phyloP scores from a whole-genome alignment of 1,140 invertebrate genomes.

The Zaprionus lachaisei region DNA sequence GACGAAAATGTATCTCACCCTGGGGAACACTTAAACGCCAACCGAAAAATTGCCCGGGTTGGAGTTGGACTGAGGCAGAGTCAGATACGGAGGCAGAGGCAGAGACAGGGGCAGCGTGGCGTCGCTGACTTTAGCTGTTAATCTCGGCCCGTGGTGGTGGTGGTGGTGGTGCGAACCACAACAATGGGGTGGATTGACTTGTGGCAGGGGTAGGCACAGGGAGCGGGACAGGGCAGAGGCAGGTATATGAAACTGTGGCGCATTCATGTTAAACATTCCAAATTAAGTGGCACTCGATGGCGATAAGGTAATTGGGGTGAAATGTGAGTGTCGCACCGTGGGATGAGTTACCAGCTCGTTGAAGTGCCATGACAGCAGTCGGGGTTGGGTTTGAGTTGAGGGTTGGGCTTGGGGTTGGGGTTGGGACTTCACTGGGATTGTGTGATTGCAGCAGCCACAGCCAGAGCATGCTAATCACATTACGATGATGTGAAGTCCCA shows the following conservation, averaged over 20 bases:
- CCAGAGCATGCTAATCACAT: conserved; percentile 45
- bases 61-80: conserved; percentile 19
- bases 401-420: not conserved
- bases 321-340: conserved; percentile 60
- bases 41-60: conserved; percentile 76
- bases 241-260: conserved; percentile 32
- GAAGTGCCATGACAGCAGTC: conserved; percentile 21
- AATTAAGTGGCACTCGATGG: conserved; percentile 81
- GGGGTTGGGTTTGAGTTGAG: not conserved
- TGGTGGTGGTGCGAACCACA: conserved; percentile 41
- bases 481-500: conserved; percentile 33
- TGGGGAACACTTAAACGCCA: conserved; percentile 83
- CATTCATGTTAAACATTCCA: conserved; percentile 81
- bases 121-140: conserved; percentile 78
- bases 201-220: conserved; percentile 8
- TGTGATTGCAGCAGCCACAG: not conserved
- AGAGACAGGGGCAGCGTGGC: conserved; percentile 14
- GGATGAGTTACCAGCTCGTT: conserved; percentile 48
- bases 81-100: not conserved
- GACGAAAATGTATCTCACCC: conserved; percentile 81
- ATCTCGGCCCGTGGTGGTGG: conserved; percentile 54
- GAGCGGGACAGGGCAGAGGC: conserved; percentile 7
- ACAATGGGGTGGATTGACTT: conserved; percentile 49
- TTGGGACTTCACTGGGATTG: not conserved
- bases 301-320: conserved; percentile 84